Base-by-base conservation (phyloP, 2,797 vertebrate genomes). In the Coregonus suidteri region DNA sequence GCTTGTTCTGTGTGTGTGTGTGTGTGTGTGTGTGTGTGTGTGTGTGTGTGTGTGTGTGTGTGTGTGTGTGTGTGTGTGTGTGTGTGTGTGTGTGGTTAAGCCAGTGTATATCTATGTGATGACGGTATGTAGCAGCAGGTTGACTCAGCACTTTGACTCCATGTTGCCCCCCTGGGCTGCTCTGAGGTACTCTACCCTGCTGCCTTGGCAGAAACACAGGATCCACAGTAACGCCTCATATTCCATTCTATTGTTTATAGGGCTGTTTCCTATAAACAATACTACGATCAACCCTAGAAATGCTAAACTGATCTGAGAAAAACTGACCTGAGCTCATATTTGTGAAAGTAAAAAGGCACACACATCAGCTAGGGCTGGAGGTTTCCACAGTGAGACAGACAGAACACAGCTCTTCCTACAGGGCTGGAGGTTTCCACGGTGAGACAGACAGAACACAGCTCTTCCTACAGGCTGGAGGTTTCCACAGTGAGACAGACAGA, bases 201-300 rank as follows among this genome's bases (percentile, higher is more conserved):
- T 85, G 87, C 77, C 80, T 87, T 81, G 76, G 86, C 88, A 90
- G 82, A 85, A 83, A 88, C 80, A 81, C 77, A 47, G 53, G 75
- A 84, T 87, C 75, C 62, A 82, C 18, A 18, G 41, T 80, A 66
- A 52, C 69, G 79, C 83, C 72, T 75, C 76, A 34, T 56, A 11
- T 35, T 75, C 56, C 20, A 64, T 47, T 25, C n/a, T 9, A 47
- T 47, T 54, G 82, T 73, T 87, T 71, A 62, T 82, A 82, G 72
- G 79, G 77, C 80, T 85, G 74, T 11, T 68, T 66, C 69, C n/a
- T 83, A 54, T 75, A 71, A 78, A 67, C 35, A 54, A 75, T 35
- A 15, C 3, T 70, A n/a, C 4, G 15, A n/a, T n/a, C 18, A 35
- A 31, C 34, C 66, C 16, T 16, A 56, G 54, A 56, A 56, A 6